Base-by-base conservation (phyloP, 2,113 vertebrate genomes). In the Patagioenas fasciata region DNA sequence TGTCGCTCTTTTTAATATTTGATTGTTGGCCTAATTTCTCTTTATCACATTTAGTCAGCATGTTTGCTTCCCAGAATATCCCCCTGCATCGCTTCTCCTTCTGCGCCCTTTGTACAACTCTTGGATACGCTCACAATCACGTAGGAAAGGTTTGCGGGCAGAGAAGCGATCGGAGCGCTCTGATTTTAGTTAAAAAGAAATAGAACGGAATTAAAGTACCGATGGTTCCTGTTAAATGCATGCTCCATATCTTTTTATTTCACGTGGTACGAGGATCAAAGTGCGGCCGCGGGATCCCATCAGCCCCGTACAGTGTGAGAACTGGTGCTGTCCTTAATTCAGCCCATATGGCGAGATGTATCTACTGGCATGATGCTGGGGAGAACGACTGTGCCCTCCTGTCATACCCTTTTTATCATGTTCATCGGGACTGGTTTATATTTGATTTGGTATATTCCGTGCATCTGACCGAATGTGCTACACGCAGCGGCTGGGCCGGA, bases 121-220 rank as follows among this genome's bases (percentile, higher is more conserved):
- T 0, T 1, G 16, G 32, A 23, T 3, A 16, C 2, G 26, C 61
- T 44, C 1, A 18, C 70, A 65, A 15, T 6, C 88, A 25, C 79
- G 11, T 8, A 11, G 54, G 8, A n/a, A 65, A 85, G 44, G 15
- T 70, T 31, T 7, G 58, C 17, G 7, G 72, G 7, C 10, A 47
- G 48, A 50, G 2, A 42, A 36, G 83, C 0, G 11, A 51, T 1
- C 3, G 1, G 47, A 32, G n/a, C 1, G 3, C 11, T 67, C 58
- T n/a, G 78, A 51, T 32, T 93, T 47, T 1, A 36, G 18, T 84
- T 65, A 56, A 57, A 44, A 73, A 69, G 54, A 57, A 36, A 78
- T 38, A 9, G 4, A 25, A 81, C 31, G 21, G 17, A 56, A 91
- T 92, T 47, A 51, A 73, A 93, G 34, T 1, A 10, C 90, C 6